Evolutionary conservation across 2,797 vertebrate genomes (phyloP), one percentile per base, ranked within the genome.

Genomic region (Enteromius mattozi): DNA sequence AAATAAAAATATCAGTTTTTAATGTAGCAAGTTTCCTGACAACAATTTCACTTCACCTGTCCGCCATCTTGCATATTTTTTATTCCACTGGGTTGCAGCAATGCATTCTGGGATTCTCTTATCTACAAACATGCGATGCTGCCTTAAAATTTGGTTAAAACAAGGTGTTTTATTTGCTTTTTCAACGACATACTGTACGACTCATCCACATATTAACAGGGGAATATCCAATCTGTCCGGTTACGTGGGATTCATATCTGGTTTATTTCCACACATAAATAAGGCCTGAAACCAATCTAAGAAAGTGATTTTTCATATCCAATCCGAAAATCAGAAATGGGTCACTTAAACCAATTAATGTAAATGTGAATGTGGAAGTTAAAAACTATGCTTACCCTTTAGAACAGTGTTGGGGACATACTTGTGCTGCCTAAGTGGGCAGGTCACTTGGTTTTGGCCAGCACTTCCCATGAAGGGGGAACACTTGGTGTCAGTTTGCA

Each of bases 401-500:
- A 16, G 12, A 24, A 4, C 40, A 9, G 69, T 47, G 24, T 30
- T 72, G 42, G 14, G n/a, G 4, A 51, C n/a, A 45, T n/a, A 42
- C 3, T 61, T 63, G n/a, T 14, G 5, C 12, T 61, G 0, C 17
- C 24, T 81, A 42, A 54, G 33, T 37, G 6, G 65, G 10, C 24
- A 42, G 16, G 16, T 63, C 56, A 27, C n/a, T 33, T 1, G 3
- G 21, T 59, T 61, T 33, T 61, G 24, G 40, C 6, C 27, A 17
- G 17, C 45, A 54, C 69, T 45, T 59, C 59, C 27, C 42, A 71
- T 27, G 47, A 54, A 33, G 69, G n/a, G 51, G 65, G 72, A 35
- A 27, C 37, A 78, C 81, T 68, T 21, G 40, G 61, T 80, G 77
- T 80, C 81, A 59, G 51, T 59, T 49, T 72, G 33, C 54, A 49